These are phyloP conservation scores for Centropyge bicolor DNA, from an alignment of 2,797 vertebrate species.

Conservation along the genomic window DNA sequence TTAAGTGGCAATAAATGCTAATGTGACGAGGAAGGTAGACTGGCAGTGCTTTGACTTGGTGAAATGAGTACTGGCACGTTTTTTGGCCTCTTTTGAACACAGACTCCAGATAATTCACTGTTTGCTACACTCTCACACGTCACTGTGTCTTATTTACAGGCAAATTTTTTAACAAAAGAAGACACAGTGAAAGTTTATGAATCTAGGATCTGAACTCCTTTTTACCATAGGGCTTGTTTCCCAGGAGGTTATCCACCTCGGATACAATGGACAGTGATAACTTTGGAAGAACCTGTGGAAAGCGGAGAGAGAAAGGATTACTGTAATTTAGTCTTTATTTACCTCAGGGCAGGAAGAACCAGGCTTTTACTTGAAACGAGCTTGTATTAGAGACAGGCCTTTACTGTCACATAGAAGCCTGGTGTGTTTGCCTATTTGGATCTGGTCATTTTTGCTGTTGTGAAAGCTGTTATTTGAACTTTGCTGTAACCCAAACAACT, in stretches of 20 bases:
- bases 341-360: background rate
- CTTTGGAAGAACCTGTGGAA: slow-evolving; percentile 92
- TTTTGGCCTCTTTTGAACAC: slow-evolving; percentile 3
- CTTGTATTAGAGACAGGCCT: background rate
- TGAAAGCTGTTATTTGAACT: background rate
- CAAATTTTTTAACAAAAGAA: background rate
- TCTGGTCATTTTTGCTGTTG: background rate
- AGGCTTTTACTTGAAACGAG: background rate
- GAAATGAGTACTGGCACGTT: background rate
- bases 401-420: background rate
- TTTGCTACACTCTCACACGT: background rate
- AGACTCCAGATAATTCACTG: background rate
- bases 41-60: background rate
- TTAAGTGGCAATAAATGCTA: slow-evolving; percentile 2
- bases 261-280: slow-evolving; percentile 91
- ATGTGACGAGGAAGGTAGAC: background rate
- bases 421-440: background rate
- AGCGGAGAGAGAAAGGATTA: slow-evolving; percentile 20
- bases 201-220: slow-evolving; percentile 93
- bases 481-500: background rate
- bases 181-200: background rate
- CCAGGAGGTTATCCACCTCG: slow-evolving; percentile 94
- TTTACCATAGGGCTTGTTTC: slow-evolving; percentile 96
- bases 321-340: background rate
- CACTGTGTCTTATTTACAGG: background rate